A percentile compares a stretch with the other conserved stretches of the same genome.
Conservation (phyloP, 2,888 invertebrate genomes). For the Eristalinus aeneus region DNA sequence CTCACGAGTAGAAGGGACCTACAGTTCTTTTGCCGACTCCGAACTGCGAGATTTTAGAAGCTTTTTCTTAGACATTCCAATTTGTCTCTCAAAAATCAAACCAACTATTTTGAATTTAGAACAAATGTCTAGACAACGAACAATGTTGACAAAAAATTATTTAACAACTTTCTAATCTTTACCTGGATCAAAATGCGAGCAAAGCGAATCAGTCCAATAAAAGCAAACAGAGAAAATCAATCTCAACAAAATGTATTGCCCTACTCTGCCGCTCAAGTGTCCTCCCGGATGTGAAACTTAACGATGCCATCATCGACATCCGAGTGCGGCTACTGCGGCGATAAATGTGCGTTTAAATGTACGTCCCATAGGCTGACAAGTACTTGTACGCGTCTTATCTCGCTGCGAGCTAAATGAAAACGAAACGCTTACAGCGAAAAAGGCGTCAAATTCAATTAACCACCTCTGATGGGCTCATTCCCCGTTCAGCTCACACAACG, state of each 20-base stretch:
- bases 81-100: too few species aligned
- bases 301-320: conserved; percentile 58
- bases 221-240: neutral
- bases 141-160: too few species aligned
- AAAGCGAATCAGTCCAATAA: neutral
- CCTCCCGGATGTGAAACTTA: conserved; percentile 57
- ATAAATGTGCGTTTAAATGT: conserved; percentile 18
- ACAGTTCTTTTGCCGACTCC: too few species aligned
- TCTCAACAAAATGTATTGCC: conserved; percentile 13
- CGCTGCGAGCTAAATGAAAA: conserved; percentile 49
- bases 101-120: too few species aligned
- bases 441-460: conserved; percentile 70
- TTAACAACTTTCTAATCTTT: neutral
- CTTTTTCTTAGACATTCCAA: too few species aligned
- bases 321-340: conserved; percentile 25
- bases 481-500: neutral
- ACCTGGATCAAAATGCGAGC: neutral
- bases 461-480: conserved; percentile 48
- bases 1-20: too few species aligned
- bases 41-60: too few species aligned
- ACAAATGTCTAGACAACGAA: too few species aligned
- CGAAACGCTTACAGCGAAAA: conserved; percentile 50
- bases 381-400: conserved; percentile 68
- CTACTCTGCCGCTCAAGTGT: neutral
- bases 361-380: conserved; percentile 23